Evolutionary conservation across 2,797 vertebrate genomes (phyloP).

Genomic region (Sebastes steindachneri): DNA sequence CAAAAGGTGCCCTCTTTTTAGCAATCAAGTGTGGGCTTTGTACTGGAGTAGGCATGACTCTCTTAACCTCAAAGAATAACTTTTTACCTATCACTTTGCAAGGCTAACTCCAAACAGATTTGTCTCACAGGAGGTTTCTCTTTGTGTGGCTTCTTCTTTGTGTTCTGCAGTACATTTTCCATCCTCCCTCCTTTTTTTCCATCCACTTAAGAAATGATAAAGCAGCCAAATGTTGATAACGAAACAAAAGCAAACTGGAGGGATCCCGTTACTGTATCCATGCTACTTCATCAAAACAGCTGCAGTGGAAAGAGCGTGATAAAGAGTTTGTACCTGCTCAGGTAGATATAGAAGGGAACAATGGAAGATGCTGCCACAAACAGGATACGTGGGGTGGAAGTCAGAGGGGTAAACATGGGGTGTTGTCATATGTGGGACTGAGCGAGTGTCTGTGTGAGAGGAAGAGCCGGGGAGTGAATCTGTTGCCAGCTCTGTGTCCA

Average conservation of each 20-base stretch:
- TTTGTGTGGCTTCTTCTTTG: conserved; percentile 59
- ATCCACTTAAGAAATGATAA: conserved; percentile 61
- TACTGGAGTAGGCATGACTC: background rate
- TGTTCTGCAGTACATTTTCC: conserved; percentile 47
- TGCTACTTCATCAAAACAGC: conserved; percentile 17
- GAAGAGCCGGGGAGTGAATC: conserved; percentile 28
- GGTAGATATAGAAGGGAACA: conserved; percentile 61
- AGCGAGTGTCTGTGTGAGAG: conserved; percentile 37
- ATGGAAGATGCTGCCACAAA: conserved; percentile 68
- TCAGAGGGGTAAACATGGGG: conserved; percentile 67
- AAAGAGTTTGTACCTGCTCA: conserved; percentile 65
- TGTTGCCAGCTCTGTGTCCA: conserved; percentile 49
- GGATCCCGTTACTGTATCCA: conserved; percentile 36
- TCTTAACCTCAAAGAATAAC: background rate
- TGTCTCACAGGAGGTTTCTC: conserved; percentile 47
- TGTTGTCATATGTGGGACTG: conserved; percentile 79
- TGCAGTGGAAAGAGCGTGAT: conserved; percentile 49
- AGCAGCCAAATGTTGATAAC: conserved; percentile 63
- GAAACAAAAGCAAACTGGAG: conserved; percentile 53
- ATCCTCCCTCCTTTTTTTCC: conserved; percentile 36
- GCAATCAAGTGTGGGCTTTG: conserved; percentile 31
- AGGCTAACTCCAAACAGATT: conserved; percentile 31
- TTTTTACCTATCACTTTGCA: conserved; percentile 11
- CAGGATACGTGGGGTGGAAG: conserved; percentile 73
- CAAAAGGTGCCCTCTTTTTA: conserved; percentile 29